Conservation (phyloP, 2,888 invertebrate genomes). For the Agonopterix alstromeriana region DNA sequence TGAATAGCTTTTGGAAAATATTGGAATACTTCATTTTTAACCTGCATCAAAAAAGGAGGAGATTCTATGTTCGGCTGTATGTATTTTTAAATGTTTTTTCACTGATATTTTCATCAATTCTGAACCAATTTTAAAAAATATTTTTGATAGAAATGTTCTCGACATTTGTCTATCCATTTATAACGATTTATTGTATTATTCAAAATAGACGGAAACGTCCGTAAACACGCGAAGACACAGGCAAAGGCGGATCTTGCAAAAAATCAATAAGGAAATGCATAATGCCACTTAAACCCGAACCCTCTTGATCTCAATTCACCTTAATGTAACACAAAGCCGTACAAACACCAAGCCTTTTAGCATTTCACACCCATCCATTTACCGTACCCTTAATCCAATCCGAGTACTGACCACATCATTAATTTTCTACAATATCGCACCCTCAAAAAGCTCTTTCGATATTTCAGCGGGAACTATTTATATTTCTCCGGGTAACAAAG, state of each 20-base stretch:
- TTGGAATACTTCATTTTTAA: too few relatives aligned
- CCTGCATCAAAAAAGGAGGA: too few relatives aligned
- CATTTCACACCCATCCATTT: constrained; percentile 47
- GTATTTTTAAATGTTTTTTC: too few relatives aligned
- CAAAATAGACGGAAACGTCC: too few relatives aligned
- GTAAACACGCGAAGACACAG: too few relatives aligned
- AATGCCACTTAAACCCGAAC: constrained; percentile 26
- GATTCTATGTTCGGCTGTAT: too few relatives aligned
- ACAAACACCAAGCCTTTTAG: constrained; percentile 64
- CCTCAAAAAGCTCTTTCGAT: constrained; percentile 64
- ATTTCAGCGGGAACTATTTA: constrained; percentile 73
- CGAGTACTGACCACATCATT: constrained; percentile 72
- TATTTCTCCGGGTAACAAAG: constrained; percentile 70
- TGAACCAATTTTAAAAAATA: neutral
- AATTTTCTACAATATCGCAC: constrained; percentile 70
- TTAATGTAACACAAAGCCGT: constrained; percentile 62
- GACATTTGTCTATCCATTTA: neutral
- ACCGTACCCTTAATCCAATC: constrained; percentile 63
- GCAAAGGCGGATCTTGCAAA: neutral
- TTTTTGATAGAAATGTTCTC: neutral
- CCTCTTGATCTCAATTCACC: constrained; percentile 41
- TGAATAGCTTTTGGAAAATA: too few relatives aligned
- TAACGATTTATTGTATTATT: neutral
- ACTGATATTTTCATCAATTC: neutral
- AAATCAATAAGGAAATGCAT: neutral